Evolutionary conservation across 1,140 invertebrate genomes (phyloP), one percentile per base, ranked within the genome.

Genomic region (Drosophila paulistorum): DNA sequence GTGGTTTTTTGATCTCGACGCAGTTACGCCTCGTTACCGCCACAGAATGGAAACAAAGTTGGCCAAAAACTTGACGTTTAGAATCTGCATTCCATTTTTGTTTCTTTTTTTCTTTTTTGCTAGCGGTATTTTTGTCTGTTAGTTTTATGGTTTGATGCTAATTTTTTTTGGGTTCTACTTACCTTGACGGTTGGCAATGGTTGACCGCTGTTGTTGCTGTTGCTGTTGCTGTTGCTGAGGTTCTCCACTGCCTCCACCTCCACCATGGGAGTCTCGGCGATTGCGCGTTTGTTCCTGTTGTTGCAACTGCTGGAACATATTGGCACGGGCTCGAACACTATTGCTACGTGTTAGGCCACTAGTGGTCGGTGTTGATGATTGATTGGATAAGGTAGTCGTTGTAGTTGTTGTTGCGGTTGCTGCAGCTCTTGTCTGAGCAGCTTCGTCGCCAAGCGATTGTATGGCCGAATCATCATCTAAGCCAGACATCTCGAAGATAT

Each of bases 261-360:
- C 64, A 37, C 74, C 77, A n/a, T 66, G 60, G 23, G 77, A 11
- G 42, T 79, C 74, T 6, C 72, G 42, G 3, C 62, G 66, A 39
- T 35, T 75, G 65, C 81, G 86, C 51, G 73, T 61, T 78, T 94
- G 93, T 39, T 78, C 68, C 74, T 94, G 92, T 74, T 94, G 92
- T 74, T 95, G 94, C 76, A 95, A 73, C 74, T 94, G 93, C 79
- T 94, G 93, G 92, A 94, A 95, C 93, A 95, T 93, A 69, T 93
- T 94, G 48, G 94, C 94, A 71, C 93, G 90, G 17, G 94, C 94
- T 3, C 94, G 93, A 7, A 95, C 94, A 68, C 94, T 95, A 76
- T 93, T 94, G 78, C 93, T 94, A 59, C 94, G 94, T 37, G 93
- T 92, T 51, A 95, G 82, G 13, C 83, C 79, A 41, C 45, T 72